Conservation (phyloP, 2,888 invertebrate genomes). For the Eudasyphora cyanicolor region DNA sequence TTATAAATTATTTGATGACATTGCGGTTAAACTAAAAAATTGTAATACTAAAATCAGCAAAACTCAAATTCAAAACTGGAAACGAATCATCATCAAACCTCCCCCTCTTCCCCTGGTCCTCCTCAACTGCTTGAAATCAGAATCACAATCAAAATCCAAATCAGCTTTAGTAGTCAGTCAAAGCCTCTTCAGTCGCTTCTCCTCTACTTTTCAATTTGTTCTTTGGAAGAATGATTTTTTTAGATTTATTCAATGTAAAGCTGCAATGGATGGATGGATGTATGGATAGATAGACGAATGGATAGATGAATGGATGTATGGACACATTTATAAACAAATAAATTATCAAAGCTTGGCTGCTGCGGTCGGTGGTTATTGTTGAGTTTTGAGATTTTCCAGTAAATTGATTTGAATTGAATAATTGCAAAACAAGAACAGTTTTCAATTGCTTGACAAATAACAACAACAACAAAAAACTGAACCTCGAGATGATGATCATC, state of each 20-base stretch:
- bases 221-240: not conserved
- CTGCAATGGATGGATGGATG: not conserved
- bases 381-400: constrained; percentile 4
- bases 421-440: constrained; percentile 69
- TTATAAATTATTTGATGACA: constrained; percentile 62
- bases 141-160: not conserved
- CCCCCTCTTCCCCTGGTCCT: too few relatives aligned
- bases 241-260: not conserved
- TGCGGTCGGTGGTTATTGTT: not conserved
- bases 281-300: not conserved
- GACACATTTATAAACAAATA: constrained; percentile 37
- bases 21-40: constrained; percentile 40
- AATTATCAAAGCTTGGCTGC: constrained; percentile 24
- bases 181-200: not conserved
- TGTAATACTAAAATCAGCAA: constrained; percentile 33
- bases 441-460: constrained; percentile 30
- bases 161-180: not conserved
- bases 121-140: not conserved
- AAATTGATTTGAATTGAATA: constrained; percentile 78
- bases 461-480: not conserved
- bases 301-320: constrained; percentile 15
- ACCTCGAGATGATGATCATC: not conserved
- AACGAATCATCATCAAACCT: not conserved
- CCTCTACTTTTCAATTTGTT: not conserved
- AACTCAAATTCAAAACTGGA: constrained; percentile 10